Evolutionary conservation across 2,113 vertebrate genomes (phyloP).

Genomic region (Cnemophilus loriae): DNA sequence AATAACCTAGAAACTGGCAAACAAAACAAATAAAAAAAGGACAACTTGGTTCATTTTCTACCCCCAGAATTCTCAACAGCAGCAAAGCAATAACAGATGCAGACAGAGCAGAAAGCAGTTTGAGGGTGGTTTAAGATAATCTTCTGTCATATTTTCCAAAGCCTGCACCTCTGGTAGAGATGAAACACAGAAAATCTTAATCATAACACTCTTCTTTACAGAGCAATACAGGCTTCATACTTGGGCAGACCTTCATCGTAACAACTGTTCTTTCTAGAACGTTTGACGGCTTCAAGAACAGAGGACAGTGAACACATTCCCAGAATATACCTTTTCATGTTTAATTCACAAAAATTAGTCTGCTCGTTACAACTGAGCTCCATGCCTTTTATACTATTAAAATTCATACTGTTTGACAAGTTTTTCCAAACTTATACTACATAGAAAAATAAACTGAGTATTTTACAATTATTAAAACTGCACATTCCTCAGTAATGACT

Average conservation of each 20-base stretch:
- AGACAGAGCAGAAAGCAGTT: neutral
- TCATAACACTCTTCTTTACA: neutral
- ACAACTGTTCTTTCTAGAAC: neutral
- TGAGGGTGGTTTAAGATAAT: neutral
- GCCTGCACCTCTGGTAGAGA: neutral
- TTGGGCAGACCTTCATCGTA: neutral
- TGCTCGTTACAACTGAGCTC: neutral
- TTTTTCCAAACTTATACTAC: neutral
- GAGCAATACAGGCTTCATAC: neutral
- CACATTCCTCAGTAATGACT: neutral
- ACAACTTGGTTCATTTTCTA: accelerated
- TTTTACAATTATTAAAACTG: neutral
- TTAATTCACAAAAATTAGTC: neutral
- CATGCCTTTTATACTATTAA: neutral
- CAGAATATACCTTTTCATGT: neutral
- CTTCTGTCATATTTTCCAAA: neutral
- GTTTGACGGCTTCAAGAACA: neutral
- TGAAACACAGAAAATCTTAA: neutral
- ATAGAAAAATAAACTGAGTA: neutral
- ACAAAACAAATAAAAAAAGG: neutral
- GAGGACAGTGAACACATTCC: neutral
- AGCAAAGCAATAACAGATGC: neutral
- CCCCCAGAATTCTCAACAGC: neutral
- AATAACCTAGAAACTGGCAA: neutral
- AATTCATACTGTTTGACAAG: neutral